Conservation (phyloP, 2,888 invertebrate genomes). For the Stenolophus ochropezus region DNA sequence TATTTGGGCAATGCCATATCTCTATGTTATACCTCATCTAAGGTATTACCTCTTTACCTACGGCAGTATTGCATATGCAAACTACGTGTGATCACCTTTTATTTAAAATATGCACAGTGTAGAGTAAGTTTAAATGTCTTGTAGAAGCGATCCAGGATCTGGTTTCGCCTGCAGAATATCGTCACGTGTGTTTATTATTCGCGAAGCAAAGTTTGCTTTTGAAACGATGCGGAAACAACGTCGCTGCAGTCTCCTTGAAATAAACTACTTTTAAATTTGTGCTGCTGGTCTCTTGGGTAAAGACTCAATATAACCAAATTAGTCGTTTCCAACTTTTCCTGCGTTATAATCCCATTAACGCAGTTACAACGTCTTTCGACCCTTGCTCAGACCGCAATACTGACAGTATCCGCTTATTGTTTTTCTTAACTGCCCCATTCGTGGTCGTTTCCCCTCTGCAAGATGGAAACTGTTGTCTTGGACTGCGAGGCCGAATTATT, state of each 20-base stretch:
- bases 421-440: constrained; percentile 43
- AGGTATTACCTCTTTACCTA: too few relatives aligned
- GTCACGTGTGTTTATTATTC: constrained; percentile 19
- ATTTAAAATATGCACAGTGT: neutral
- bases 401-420: constrained; percentile 48
- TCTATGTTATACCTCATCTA: too few relatives aligned
- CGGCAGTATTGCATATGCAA: too few relatives aligned
- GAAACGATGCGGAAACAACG: constrained; percentile 20
- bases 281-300: neutral
- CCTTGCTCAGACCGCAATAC: constrained; percentile 13
- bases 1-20: too few relatives aligned
- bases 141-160: neutral
- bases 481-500: neutral
- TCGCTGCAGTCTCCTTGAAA: neutral
- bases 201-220: constrained; percentile 16
- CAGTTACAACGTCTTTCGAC: constrained; percentile 25
- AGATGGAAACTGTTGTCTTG: constrained; percentile 9
- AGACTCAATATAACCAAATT: constrained; percentile 49
- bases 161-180: neutral
- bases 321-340: constrained; percentile 46
- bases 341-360: constrained; percentile 46
- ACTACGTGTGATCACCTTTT: too few relatives aligned
- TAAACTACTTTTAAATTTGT: constrained; percentile 39
- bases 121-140: neutral
- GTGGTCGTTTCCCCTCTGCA: constrained; percentile 7